Evolutionary conservation across 2,113 vertebrate species (phyloP).

Genomic region (Brienomyrus brachyistius): DNA sequence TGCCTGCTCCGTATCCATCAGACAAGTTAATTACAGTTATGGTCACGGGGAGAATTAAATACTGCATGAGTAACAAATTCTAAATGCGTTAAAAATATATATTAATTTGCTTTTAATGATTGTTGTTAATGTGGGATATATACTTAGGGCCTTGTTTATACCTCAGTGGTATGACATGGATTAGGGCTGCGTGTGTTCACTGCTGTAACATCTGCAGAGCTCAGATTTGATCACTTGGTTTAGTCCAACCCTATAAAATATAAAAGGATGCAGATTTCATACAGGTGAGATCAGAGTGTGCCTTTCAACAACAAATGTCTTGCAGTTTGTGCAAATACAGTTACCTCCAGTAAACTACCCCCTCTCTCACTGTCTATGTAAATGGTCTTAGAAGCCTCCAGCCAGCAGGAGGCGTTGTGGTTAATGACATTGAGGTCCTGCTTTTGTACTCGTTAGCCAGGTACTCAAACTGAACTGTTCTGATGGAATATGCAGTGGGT

Average conservation of each 20-base stretch:
- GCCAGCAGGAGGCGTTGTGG: background rate
- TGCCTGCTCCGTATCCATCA: background rate
- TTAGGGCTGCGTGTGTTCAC: background rate
- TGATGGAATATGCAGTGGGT: background rate
- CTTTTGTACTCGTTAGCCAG: background rate
- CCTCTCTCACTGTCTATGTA: background rate
- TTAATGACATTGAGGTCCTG: background rate
- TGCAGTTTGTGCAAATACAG: background rate
- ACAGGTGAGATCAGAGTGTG: background rate
- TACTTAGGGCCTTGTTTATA: background rate
- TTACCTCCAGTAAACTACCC: background rate
- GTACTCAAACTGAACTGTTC: background rate
- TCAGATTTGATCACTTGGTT: background rate
- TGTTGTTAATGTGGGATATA: background rate
- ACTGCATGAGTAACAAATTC: background rate
- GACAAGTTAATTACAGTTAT: background rate
- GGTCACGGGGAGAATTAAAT: background rate
- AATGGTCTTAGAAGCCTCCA: background rate
- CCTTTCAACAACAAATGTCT: background rate
- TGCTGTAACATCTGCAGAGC: background rate
- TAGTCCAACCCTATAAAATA: background rate
- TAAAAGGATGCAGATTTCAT: background rate
- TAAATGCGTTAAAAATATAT: background rate
- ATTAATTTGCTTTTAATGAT: background rate
- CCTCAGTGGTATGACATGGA: background rate